Evolutionary conservation across 2,113 vertebrate species (phyloP), one percentile per base, ranked within the genome.

Genomic region (Sapajus apella): DNA sequence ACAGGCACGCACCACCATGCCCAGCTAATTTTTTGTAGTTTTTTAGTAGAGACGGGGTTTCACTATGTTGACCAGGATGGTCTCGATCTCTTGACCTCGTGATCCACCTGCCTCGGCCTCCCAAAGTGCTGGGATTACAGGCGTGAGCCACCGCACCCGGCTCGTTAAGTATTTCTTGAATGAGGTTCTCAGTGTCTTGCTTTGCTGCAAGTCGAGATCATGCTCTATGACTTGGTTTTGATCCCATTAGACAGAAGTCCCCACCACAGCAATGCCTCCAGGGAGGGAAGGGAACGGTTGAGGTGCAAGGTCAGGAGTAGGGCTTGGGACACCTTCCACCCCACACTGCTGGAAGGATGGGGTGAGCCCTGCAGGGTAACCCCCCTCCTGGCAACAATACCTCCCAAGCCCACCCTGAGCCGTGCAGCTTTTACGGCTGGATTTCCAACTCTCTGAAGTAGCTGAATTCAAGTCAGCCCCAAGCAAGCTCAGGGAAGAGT

Each of bases 271-370:
- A 30, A 40, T 1, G 7, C n/a, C 72, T 37, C 84, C 52, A 7
- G 68, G 50, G 4, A 93, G 97, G 97, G 97, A 88, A 80, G 97
- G 84, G 20, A 47, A 2, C 0, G 30, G 80, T 4, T 66, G 77
- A 70, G 25, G 58, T 1, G 70, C 77, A n/a, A 95, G 89, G 90
- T 43, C 21, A 13, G 35, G 37, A 66, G 35, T 35, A 0, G 14
- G 21, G 13, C 86, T 12, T 13, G 66, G 50, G 75, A 37, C 35
- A 11, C 66, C 47, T 70, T 21, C 76, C 23, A 55, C 56, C 35
- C 50, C 14, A 3, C 77, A 45, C 30, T 50, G 55, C 88, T n/a
- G 2, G 25, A 18, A 55, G 37, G 50, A 64, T 4, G 20, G 25
- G 75, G 50, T 3, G 9, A 87, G 90, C 72, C 83, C 70, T 30